Conservation (phyloP, 2,113 vertebrate species). For the Atractosteus spatula region DNA sequence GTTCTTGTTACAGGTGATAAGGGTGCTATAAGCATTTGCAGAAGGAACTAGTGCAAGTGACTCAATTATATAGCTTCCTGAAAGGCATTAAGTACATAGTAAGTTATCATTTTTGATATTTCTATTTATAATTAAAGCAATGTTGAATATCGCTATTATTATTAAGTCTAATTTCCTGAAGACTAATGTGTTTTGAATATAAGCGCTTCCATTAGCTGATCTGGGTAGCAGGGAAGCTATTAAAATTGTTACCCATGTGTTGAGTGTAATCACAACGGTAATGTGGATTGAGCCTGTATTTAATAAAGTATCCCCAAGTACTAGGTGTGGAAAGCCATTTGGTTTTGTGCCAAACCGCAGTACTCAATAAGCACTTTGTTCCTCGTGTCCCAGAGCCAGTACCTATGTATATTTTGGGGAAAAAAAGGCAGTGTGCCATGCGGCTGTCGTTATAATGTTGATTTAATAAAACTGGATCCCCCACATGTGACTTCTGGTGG, state of each 20-base stretch:
- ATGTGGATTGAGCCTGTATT: slow-evolving; percentile 43
- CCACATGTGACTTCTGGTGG: slow-evolving; percentile 63
- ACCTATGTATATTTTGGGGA: slow-evolving; percentile 66
- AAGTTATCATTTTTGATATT: no score
- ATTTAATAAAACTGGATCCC: slow-evolving; percentile 79
- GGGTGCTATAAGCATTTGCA: no score
- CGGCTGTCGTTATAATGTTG: slow-evolving; percentile 63
- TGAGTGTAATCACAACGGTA: slow-evolving; percentile 62
- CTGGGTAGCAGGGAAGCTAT: slow-evolving; percentile 46
- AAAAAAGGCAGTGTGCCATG: slow-evolving; percentile 39
- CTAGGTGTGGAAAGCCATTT: slow-evolving; percentile 75
- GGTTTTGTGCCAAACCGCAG: slow-evolving; percentile 65
- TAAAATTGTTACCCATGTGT: slow-evolving; percentile 48
- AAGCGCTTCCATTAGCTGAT: slow-evolving; percentile 4
- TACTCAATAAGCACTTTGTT: slow-evolving; percentile 80
- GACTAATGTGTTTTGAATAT: neutral
- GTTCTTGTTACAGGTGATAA: no score
- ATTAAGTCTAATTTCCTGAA: neutral
- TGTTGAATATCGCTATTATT: neutral
- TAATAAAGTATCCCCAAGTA: slow-evolving; percentile 60
- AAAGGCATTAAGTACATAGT: no score
- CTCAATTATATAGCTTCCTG: no score
- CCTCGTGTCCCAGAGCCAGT: slow-evolving; percentile 52
- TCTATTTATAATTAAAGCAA: neutral
- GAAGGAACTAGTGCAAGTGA: no score